phyloP scores from a whole-genome alignment of 2,113 vertebrate species.

The Cyprinus carpio region DNA sequence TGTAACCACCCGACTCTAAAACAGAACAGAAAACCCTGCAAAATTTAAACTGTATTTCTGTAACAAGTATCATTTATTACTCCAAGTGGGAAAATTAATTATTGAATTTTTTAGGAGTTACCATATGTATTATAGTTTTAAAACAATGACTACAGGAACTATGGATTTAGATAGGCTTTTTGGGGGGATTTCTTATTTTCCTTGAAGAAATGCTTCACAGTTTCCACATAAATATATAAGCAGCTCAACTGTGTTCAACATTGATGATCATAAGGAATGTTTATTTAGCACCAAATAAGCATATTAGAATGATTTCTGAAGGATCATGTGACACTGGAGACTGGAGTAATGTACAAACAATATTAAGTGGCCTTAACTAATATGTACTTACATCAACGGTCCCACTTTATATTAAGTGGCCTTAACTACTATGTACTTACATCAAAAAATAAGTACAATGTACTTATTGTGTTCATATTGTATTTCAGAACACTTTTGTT shows the following conservation, averaged over 20 bases:
- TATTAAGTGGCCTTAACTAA: no score
- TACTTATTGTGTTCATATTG: no score
- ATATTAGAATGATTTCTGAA: not conserved
- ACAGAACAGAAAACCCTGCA: not conserved
- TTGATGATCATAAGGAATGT: not conserved
- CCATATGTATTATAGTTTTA: not conserved
- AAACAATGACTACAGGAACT: not conserved
- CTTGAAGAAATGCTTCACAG: not conserved
- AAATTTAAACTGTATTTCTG: not conserved
- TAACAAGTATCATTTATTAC: not conserved
- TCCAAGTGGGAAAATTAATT: not conserved
- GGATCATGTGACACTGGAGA: not conserved
- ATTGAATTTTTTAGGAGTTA: not conserved
- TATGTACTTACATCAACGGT: no score
- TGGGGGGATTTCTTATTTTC: no score
- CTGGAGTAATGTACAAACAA: not conserved
- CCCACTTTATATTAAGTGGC: no score
- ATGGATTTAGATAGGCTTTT: not conserved
- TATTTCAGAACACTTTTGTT: no score
- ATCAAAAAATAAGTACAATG: no score
- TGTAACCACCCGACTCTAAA: not conserved
- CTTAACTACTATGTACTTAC: no score
- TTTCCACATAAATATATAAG: not conserved
- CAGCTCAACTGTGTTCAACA: not conserved
- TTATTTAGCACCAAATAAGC: not conserved